A percentile compares a stretch with the other conserved stretches of the same genome.
phyloP scores from a whole-genome alignment of 2,113 vertebrate genomes.

The Willisornis vidua region DNA sequence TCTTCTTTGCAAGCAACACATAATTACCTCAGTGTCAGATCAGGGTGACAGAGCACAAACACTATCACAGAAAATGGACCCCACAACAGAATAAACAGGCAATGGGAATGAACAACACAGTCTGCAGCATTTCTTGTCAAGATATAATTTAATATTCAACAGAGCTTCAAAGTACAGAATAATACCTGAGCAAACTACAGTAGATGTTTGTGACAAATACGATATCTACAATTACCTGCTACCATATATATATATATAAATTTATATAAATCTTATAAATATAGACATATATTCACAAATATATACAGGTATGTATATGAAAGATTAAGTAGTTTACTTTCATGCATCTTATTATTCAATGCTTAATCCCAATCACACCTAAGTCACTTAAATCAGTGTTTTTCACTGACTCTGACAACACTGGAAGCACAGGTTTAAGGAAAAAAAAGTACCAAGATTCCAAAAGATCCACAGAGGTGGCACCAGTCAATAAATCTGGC shows the following conservation, averaged over 20 bases:
- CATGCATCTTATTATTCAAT: not conserved
- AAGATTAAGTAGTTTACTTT: not conserved
- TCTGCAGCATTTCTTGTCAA: not conserved
- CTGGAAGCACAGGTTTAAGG: not conserved
- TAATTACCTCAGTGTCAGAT: not conserved
- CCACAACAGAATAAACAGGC: not conserved
- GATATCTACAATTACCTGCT: fast-evolving
- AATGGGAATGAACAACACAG: not conserved
- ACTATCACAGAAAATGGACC: not conserved
- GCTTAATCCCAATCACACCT: not conserved
- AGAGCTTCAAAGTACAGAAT: not conserved
- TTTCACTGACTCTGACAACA: not conserved
- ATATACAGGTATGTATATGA: not conserved
- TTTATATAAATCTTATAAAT: not conserved
- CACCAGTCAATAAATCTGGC: not conserved
- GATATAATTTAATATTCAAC: not conserved
- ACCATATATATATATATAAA: not conserved
- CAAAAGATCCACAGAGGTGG: not conserved
- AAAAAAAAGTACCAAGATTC: not conserved
- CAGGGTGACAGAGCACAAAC: not conserved
- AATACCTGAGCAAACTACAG: not conserved
- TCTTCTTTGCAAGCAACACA: not conserved
- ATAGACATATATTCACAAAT: not conserved
- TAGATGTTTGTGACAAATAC: not conserved
- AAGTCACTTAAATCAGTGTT: not conserved